phyloP scores from a whole-genome alignment of 2,888 invertebrate species.

The Latheticus oryzae region DNA sequence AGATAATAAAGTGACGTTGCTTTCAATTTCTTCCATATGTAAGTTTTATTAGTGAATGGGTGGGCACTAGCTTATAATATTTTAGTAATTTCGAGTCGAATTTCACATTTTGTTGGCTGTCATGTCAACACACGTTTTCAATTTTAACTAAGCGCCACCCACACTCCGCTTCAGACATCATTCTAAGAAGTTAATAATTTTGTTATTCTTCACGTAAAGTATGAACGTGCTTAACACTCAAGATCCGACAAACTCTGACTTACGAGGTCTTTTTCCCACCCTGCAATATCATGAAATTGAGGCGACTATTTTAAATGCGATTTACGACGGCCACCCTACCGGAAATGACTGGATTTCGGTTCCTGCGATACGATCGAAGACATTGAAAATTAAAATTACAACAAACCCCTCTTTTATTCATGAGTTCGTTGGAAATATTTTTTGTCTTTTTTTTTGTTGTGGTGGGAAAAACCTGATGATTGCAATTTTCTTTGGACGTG shows the following conservation, averaged over 20 bases:
- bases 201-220: slow-evolving; percentile 36
- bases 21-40: background rate
- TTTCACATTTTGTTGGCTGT: slow-evolving; percentile 22
- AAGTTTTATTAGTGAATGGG: slow-evolving; percentile 1
- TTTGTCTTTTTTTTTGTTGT: too few species aligned
- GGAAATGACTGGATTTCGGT: slow-evolving; percentile 47
- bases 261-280: slow-evolving; percentile 29
- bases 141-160: slow-evolving; percentile 53
- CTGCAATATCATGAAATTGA: slow-evolving; percentile 26
- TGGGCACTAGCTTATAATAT: slow-evolving; percentile 9
- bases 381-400: slow-evolving; percentile 36
- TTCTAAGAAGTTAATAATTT: slow-evolving; percentile 46
- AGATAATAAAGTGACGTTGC: background rate
- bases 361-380: slow-evolving; percentile 41
- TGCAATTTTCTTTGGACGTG: slow-evolving; percentile 27
- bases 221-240: slow-evolving; percentile 34
- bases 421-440: slow-evolving; percentile 23
- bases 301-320: slow-evolving; percentile 44
- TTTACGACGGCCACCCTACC: slow-evolving; percentile 51
- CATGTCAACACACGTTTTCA: slow-evolving; percentile 43
- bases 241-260: slow-evolving; percentile 9
- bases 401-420: slow-evolving; percentile 33
- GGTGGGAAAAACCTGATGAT: slow-evolving; percentile 18
- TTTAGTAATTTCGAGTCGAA: slow-evolving; percentile 12
- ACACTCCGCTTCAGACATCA: slow-evolving; percentile 44